Base-by-base conservation (phyloP, 2,113 vertebrate genomes). In the Poeciliopsis turrubarensis region DNA sequence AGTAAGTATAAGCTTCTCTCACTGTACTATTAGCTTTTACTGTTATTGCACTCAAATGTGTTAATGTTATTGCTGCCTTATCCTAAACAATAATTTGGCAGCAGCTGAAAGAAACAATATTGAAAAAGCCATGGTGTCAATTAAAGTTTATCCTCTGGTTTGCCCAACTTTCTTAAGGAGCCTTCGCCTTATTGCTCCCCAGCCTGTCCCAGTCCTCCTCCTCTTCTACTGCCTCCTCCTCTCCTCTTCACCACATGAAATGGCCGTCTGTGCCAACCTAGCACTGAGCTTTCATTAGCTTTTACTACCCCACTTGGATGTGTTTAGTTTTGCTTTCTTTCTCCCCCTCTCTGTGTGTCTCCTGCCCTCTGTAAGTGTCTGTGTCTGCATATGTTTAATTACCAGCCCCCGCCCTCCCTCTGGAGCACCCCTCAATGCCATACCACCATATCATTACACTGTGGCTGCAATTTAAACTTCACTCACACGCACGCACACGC, bases 301-400 rank as follows among this genome's bases (percentile, higher is more conserved):
- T 95, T 94, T 94, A 94, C 89, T 92, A 91, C 89, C 85, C 89
- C 91, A 89, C 91, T 93, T 92, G 87, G 88, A 92, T 91, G 91
- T 93, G 89, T 92, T 93, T 88, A 84, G 89, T 84, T 86, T 87
- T 90, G 74, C 89, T 89, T 84, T 86, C 82, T 85, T 86, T 88
- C 77, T 86, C 78, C 85, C 79, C 51, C 68, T 79, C 84, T 78
- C 27, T 89, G 77, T 81, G 68, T 78, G 79, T 76, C 77, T 83
- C 30, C 75, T 65, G 70, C 63, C 61, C 84, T 75, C 80, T 77
- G 84, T 89, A 77, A 76, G 87, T 88, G 89, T 86, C 75, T 90
- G 82, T 85, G 87, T 88, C 79, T 88, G 88, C 86, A 88, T 93
- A 91, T 91, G 91, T 94, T 93, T 94, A 94, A 95, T 95, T 94